Evolutionary conservation across 2,113 vertebrate species (phyloP).

Genomic region (Clarias macrocephalus): DNA sequence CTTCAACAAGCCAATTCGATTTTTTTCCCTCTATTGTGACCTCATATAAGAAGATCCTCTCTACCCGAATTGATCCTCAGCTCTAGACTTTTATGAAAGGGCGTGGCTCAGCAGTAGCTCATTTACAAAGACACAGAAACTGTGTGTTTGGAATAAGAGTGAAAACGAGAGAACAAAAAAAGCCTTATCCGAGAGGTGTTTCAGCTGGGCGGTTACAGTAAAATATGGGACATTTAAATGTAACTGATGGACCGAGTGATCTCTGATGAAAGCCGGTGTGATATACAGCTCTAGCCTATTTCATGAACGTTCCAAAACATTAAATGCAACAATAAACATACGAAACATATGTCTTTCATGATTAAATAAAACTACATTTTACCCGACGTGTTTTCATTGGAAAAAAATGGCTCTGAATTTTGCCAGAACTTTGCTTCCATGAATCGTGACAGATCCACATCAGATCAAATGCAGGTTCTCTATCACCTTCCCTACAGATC

Average conservation of each 20-base stretch:
- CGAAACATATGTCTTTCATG: neutral
- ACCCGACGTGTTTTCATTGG: neutral
- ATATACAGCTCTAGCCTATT: neutral
- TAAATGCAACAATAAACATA: neutral
- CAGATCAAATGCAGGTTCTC: neutral
- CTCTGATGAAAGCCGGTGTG: neutral
- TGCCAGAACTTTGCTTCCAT: neutral
- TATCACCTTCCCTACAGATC: neutral
- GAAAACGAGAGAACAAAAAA: too few relatives aligned
- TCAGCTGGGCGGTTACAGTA: too few relatives aligned
- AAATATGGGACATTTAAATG: neutral
- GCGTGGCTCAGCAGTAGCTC: too few relatives aligned
- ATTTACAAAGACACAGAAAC: too few relatives aligned
- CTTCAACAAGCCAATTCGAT: too few relatives aligned
- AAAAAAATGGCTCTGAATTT: neutral
- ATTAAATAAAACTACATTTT: neutral
- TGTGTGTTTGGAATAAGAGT: too few relatives aligned
- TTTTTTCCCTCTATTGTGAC: too few relatives aligned
- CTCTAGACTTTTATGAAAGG: too few relatives aligned
- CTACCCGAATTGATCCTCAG: too few relatives aligned
- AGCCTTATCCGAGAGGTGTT: too few relatives aligned
- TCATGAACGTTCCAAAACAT: neutral
- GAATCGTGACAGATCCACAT: neutral
- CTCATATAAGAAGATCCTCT: too few relatives aligned
- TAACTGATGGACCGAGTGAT: neutral